phyloP scores from a whole-genome alignment of 2,113 vertebrate genomes.

The Calyptomena viridis region DNA sequence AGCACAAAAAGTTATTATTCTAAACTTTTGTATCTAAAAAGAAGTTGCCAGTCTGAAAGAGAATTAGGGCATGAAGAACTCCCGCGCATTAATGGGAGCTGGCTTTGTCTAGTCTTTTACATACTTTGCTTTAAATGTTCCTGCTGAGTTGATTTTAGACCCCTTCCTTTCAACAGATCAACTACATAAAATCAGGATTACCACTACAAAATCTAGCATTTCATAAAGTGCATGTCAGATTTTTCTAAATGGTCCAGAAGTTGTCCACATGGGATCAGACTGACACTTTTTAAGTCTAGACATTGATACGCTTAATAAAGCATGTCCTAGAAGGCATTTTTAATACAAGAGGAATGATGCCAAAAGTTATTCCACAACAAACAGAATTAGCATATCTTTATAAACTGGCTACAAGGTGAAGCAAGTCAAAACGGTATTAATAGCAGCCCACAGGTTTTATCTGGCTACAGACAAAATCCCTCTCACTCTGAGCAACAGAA shows the following conservation, averaged over 20 bases:
- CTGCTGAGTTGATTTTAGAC: not conserved
- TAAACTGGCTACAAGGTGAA: not conserved
- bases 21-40: not conserved
- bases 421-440: not conserved
- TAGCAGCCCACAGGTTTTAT: not conserved
- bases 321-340: not conserved
- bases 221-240: not conserved
- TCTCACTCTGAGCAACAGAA: not conserved
- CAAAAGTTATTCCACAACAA: not conserved
- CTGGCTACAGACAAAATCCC: not conserved
- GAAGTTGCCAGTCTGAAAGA: not conserved
- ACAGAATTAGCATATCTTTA: not conserved
- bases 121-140: not conserved
- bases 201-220: not conserved
- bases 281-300: not conserved
- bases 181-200: not conserved
- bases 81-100: not conserved
- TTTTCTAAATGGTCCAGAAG: not conserved
- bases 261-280: not conserved
- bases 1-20: not conserved
- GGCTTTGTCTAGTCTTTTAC: not conserved
- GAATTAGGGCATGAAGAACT: not conserved
- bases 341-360: not conserved
- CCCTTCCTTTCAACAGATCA: not conserved
- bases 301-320: not conserved